Evolutionary conservation across 1,140 invertebrate species (phyloP).

Genomic region (Eumeta japonica): DNA sequence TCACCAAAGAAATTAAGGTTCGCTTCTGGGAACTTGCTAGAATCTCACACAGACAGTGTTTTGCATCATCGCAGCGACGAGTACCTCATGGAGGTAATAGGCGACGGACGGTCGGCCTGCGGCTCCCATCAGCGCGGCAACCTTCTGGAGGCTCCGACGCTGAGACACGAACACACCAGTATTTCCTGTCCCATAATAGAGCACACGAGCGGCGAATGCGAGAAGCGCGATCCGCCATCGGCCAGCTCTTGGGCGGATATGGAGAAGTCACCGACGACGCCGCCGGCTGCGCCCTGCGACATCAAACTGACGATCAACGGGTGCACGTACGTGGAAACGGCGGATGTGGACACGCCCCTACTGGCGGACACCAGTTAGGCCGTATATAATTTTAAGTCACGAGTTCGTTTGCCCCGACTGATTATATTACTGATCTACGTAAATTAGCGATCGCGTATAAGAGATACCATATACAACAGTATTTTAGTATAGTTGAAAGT

Average conservation of each 20-base stretch:
- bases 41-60: slow-evolving; percentile 62
- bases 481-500: no score
- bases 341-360: slow-evolving; percentile 38
- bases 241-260: slow-evolving; percentile 4
- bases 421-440: neutral
- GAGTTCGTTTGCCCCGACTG: neutral
- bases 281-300: slow-evolving; percentile 18
- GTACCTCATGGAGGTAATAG: slow-evolving; percentile 59
- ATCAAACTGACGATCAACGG: slow-evolving; percentile 42
- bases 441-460: neutral
- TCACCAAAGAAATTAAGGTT: slow-evolving; percentile 78
- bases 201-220: slow-evolving; percentile 18
- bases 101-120: slow-evolving; percentile 33
- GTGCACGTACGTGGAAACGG: slow-evolving; percentile 20
- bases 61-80: slow-evolving; percentile 57
- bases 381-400: neutral
- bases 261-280: slow-evolving; percentile 5
- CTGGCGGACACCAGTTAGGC: slow-evolving; percentile 30
- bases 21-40: slow-evolving; percentile 67
- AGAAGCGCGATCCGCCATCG: neutral
- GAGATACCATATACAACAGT: no score
- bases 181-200: slow-evolving; percentile 50
- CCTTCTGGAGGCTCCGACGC: slow-evolving; percentile 35
- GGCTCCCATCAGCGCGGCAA: slow-evolving; percentile 25
- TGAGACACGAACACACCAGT: slow-evolving; percentile 40